These are phyloP conservation scores for Agriotes lineatus DNA, from an alignment of 2,888 invertebrate species.

Conservation along the genomic window DNA sequence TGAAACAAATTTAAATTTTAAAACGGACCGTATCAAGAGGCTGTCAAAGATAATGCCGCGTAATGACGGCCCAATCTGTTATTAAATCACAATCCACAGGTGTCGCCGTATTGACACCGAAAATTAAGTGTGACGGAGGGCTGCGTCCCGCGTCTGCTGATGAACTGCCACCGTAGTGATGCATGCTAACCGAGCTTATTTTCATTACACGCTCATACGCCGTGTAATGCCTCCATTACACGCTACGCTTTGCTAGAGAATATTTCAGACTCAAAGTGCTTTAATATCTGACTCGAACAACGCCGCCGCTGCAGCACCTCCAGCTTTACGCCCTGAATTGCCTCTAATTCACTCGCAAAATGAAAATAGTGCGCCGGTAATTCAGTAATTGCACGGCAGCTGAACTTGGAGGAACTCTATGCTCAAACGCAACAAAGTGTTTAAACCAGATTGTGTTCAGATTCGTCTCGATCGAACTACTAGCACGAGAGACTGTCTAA, in stretches of 20 bases:
- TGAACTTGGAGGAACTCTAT: no score
- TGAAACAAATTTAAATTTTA: constrained; percentile 43
- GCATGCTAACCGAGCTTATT: constrained; percentile 33
- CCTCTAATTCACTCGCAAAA: neutral
- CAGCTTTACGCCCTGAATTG: constrained; percentile 10
- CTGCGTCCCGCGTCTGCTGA: neutral
- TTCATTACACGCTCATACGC: constrained; percentile 37
- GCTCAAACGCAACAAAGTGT: no score
- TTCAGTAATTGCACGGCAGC: no score
- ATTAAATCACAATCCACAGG: constrained; percentile 55
- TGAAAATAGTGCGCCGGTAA: no score
- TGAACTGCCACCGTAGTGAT: constrained; percentile 17
- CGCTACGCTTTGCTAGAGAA: constrained; percentile 31
- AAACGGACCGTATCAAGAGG: constrained; percentile 48
- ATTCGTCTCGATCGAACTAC: no score
- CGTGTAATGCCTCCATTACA: constrained; percentile 33
- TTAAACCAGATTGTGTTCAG: no score
- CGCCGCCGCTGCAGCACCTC: neutral
- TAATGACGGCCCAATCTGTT: constrained; percentile 55
- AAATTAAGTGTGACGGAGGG: constrained; percentile 29
- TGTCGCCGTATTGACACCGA: constrained; percentile 40
- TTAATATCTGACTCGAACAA: constrained; percentile 19
- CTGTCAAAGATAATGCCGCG: constrained; percentile 52
- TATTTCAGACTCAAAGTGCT: constrained; percentile 29
- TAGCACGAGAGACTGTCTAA: no score